Percentiles rank a stretch among this genome's conserved stretches.
Conservation (phyloP, 2,113 vertebrate species). For the Hippocampus zosterae region DNA sequence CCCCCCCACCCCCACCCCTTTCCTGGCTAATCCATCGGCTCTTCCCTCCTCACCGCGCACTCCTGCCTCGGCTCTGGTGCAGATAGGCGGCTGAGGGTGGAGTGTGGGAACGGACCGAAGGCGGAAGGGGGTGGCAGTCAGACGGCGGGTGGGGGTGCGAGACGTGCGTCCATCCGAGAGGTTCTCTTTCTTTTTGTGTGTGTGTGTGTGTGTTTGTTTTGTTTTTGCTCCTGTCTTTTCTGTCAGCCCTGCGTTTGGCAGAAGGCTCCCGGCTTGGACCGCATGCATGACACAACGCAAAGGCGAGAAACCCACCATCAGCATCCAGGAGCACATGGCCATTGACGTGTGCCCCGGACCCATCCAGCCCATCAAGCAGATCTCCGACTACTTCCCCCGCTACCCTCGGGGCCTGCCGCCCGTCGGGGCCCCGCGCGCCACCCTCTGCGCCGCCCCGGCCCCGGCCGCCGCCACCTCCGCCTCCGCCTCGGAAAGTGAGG, state of each 20-base stretch:
- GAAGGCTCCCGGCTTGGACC: constrained; percentile 69
- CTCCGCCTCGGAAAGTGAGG: constrained; percentile 67
- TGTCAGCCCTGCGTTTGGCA: constrained; percentile 35
- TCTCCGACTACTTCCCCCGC: constrained; percentile 93
- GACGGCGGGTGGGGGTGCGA: not conserved
- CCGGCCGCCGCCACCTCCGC: constrained; percentile 60
- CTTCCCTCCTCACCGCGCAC: constrained; percentile 6
- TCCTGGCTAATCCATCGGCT: constrained; percentile 22
- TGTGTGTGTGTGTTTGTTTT: no score
- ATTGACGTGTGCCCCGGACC: constrained; percentile 94
- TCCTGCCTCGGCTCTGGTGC: constrained; percentile 45
- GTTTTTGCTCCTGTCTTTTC: constrained; percentile 24
- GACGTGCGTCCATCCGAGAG: not conserved
- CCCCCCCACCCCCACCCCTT: constrained; percentile 59
- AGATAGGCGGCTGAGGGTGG: constrained; percentile 60
- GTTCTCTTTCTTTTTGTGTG: constrained; percentile 24
- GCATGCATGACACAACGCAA: constrained; percentile 99
- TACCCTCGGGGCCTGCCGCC: constrained; percentile 93
- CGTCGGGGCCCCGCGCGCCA: constrained; percentile 66
- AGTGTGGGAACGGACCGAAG: constrained; percentile 54
- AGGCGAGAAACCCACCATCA: constrained; percentile 95
- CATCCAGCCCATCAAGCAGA: constrained; percentile 95
- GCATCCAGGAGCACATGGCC: constrained; percentile 97
- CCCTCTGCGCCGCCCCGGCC: constrained; percentile 57
- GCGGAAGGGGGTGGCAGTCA: constrained; percentile 34